Percentiles rank a stretch among this genome's conserved stretches.
phyloP scores from a whole-genome alignment of 2,113 vertebrate genomes.

The Erpornis zantholeuca region DNA sequence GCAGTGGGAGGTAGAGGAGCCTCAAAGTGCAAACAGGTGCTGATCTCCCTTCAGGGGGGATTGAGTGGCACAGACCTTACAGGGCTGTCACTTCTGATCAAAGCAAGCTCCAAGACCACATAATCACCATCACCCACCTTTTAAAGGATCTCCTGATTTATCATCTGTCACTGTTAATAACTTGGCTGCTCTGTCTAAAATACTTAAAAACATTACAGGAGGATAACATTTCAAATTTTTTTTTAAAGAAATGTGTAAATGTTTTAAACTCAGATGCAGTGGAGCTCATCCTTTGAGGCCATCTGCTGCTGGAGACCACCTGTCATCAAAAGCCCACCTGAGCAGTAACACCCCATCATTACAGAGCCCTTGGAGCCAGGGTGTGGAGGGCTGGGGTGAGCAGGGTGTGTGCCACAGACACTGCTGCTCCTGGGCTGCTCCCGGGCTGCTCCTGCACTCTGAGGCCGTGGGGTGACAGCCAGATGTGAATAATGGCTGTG shows the following conservation, averaged over 20 bases:
- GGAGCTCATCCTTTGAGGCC: constrained; percentile 17
- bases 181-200: constrained; percentile 57
- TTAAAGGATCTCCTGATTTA: constrained; percentile 56
- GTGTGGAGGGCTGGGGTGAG: neutral
- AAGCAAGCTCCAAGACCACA: constrained; percentile 76
- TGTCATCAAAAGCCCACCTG: constrained; percentile 45
- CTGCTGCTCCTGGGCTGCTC: neutral
- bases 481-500: neutral
- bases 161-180: constrained; percentile 63
- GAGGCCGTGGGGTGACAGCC: neutral
- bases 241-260: constrained; percentile 10
- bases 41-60: constrained; percentile 70
- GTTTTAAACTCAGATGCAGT: neutral
- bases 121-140: constrained; percentile 73
- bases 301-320: constrained; percentile 45
- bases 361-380: neutral
- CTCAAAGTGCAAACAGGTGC: constrained; percentile 87
- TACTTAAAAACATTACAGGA: constrained; percentile 41
- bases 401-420: neutral
- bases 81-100: constrained; percentile 83
- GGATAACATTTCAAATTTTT: constrained; percentile 13
- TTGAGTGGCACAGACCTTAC: constrained; percentile 65
- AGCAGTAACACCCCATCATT: neutral
- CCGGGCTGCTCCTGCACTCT: neutral
- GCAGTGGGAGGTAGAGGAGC: constrained; percentile 73